Base-by-base conservation (phyloP, 2,797 vertebrate species). In the Tapera naevia region DNA sequence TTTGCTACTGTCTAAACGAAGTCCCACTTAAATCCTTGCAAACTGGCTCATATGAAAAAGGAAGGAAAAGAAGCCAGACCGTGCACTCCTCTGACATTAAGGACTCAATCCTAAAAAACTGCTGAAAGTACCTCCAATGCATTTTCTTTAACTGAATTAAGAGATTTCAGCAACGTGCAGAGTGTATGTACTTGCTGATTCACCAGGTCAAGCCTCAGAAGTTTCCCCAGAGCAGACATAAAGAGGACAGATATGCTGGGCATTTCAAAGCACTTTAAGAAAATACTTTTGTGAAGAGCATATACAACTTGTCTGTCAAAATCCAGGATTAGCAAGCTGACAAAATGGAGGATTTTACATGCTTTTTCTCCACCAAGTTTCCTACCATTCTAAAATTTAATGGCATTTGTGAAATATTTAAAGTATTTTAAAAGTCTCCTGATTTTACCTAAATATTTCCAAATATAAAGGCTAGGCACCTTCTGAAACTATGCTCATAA, bases 1-100 rank as follows among this genome's bases (percentile, higher is more conserved):
- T 87, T 81, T 88, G 72, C 89, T 96, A 87, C 64, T 73, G 58
- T 91, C 97, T 76, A 72, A 81, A 94, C 65, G 89, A 96, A 92
- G 41, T 86, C 80, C 56, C 87, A 56, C 62, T 80, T 81, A 94
- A 93, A 96, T 86, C 75, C 89, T 91, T 91, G 53, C 72, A 80
- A 35, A 80, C 70, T 83, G 91, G 80, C 66, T 81, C 87, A 46
- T 94, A 90, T 67, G 45, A 93, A 91, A 74, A 95, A 30, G 11
- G 48, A 72, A 88, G 74, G 39, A 93, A 92, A 88, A 27, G 19
- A 78, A 95, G 82, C 88, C 92, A 94, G 80, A 86, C 75, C 75
- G 81, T 78, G 27, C 62, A 73, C 66, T 91, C 28, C 58, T 93
- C 92, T 94, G 69, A 82, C 53, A 71, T 46, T 17, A 53, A 87